A percentile compares a stretch with the other conserved stretches of the same genome.
phyloP scores from a whole-genome alignment of 2,113 vertebrate genomes.

The Rhagologus leucostigma region DNA sequence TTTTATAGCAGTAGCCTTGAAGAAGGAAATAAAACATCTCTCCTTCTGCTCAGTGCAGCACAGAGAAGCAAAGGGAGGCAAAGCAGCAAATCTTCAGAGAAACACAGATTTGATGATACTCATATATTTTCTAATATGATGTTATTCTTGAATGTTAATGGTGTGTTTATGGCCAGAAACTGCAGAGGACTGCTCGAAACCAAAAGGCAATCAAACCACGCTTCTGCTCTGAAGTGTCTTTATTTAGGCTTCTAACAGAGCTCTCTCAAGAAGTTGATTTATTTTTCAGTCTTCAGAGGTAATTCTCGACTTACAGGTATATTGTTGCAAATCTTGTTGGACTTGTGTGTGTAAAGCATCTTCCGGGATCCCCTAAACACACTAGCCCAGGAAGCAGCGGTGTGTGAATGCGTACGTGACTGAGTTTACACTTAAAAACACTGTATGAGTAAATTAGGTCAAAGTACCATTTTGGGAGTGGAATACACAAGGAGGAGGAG shows the following conservation, averaged over 20 bases:
- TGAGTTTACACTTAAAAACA: not conserved
- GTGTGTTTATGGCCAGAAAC: not conserved
- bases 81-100: not conserved
- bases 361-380: not conserved
- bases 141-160: not conserved
- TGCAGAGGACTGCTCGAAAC: not conserved
- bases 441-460: not conserved
- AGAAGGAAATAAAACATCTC: not conserved
- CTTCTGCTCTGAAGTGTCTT: not conserved
- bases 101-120: not conserved
- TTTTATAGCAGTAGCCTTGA: not conserved
- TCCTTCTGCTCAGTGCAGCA: not conserved
- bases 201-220: not conserved
- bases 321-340: not conserved
- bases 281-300: not conserved
- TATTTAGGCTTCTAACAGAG: not conserved
- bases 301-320: not conserved
- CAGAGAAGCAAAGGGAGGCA: not conserved
- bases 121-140: not conserved
- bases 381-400: not conserved
- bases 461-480: not conserved
- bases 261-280: not conserved
- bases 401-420: not conserved
- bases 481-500: not conserved
- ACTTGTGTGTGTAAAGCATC: not conserved